Evolutionary conservation across 1,140 invertebrate species (phyloP).

Genomic region (Bilobella aurantiaca): DNA sequence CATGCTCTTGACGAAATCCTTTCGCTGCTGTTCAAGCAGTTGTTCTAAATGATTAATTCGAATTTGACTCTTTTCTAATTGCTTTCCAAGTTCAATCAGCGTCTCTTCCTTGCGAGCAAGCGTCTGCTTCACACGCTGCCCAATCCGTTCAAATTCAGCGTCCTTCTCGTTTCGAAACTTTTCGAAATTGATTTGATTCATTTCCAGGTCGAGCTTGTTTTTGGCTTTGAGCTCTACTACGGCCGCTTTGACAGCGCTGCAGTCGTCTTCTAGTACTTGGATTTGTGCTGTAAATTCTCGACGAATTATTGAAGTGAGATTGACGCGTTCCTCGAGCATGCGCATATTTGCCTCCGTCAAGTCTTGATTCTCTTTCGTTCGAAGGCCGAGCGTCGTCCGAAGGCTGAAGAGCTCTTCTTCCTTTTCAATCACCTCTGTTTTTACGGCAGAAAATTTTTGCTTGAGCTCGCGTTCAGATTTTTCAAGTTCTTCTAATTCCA

Average conservation of each 20-base stretch:
- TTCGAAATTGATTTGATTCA: conserved; percentile 32
- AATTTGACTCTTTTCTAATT: conserved; percentile 54
- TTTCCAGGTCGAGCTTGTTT: conserved; percentile 31
- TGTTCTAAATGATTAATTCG: conserved; percentile 62
- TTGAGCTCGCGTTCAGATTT: conserved; percentile 42
- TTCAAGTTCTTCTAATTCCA: conserved; percentile 54
- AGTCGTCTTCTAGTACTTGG: conserved; percentile 33
- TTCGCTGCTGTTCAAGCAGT: conserved; percentile 61
- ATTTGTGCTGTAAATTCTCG: conserved; percentile 34
- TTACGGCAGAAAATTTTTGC: conserved; percentile 50
- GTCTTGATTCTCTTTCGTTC: conserved; percentile 41
- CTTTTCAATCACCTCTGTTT: conserved; percentile 46
- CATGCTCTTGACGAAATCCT: conserved; percentile 48
- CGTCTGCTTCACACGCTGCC: conserved; percentile 59
- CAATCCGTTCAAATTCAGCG: conserved; percentile 28
- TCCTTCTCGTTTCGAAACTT: conserved; percentile 31
- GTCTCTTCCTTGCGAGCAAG: conserved; percentile 64
- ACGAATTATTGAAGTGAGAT: conserved; percentile 34
- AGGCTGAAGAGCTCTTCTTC: conserved; percentile 49
- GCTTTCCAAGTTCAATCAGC: conserved; percentile 55
- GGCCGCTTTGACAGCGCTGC: conserved; percentile 20
- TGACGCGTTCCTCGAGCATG: conserved; percentile 33
- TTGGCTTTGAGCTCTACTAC: conserved; percentile 30
- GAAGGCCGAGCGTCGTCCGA: conserved; percentile 43
- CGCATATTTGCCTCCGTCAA: conserved; percentile 46